Evolutionary conservation across 2,113 vertebrate species (phyloP), one percentile per base, ranked within the genome.

Genomic region (Cavia porcellus): DNA sequence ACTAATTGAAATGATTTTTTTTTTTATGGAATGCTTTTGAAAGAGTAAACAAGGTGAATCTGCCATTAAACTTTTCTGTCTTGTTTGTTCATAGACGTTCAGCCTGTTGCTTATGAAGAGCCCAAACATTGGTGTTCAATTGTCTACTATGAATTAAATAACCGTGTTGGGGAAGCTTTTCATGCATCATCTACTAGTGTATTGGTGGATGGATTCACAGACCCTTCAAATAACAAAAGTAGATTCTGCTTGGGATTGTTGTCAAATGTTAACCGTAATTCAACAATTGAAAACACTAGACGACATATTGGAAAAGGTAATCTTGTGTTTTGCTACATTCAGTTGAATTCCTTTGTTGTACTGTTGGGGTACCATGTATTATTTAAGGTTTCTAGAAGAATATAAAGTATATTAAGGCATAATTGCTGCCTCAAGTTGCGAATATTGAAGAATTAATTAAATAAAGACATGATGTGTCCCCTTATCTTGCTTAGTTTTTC

Each of bases 61-160:
- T 90, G 12, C 86, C 50, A 80, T 92, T 96, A 59, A 95, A 74
- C 20, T 55, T 88, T 87, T 92, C 32, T 89, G 6, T 96, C 92
- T 97, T 64, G 35, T 98, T 97, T 28, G 80, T 98, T 98, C 42
- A 52, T 98, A 99, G 99, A 99, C 98, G 99, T 99, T 90, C 99
- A 99, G 66, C 99, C 99, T 14, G 99, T 99, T 98, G 99, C 99
- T 97, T 99, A 99, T 68, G 99, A 99, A 96, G 99, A 99, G 85
- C 99, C 99, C 61, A 99, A 99, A 95, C 99, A 99, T 98, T 99
- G 99, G 99, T 99, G 99, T 98, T 99, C 99, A n/a, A 99, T 99
- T 92, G 99, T 99, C 94, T 99, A 99, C 98, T 99, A 99, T 11
- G 99, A 99, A 97, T 98, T 99, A 96, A 99, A 99, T 96, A 99